Conservation (phyloP, 1,140 invertebrate genomes). For the Phocides pigmalion region DNA sequence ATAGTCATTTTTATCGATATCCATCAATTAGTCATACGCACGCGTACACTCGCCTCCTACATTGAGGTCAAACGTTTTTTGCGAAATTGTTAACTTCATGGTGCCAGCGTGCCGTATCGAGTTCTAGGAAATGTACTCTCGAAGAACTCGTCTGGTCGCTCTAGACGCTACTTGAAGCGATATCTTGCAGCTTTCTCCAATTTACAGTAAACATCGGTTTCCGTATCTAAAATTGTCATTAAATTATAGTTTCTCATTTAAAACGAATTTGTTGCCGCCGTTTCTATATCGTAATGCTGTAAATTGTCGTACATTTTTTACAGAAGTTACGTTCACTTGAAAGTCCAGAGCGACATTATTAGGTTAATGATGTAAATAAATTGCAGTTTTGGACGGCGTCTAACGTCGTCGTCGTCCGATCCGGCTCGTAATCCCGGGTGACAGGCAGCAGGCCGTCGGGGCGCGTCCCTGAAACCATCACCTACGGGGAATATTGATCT, state of each 20-base stretch:
- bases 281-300: background rate
- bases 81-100: conserved; percentile 40
- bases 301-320: conserved; percentile 34
- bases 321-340: conserved; percentile 36
- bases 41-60: conserved; percentile 5
- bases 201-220: conserved; percentile 24
- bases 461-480: conserved; percentile 64
- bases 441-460: conserved; percentile 43
- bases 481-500: conserved; percentile 80
- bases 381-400: conserved; percentile 29
- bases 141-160: conserved; percentile 50
- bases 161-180: conserved; percentile 37
- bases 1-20: background rate
- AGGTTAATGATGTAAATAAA: conserved; percentile 41
- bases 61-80: conserved; percentile 42
- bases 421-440: conserved; percentile 46
- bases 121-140: conserved; percentile 53
- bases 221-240: conserved; percentile 10
- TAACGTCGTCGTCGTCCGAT: conserved; percentile 31
- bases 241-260: conserved; percentile 11
- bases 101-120: conserved; percentile 47
- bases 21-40: conserved; percentile 2
- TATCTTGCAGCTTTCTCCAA: conserved; percentile 43
- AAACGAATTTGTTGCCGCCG: background rate
- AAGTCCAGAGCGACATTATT: conserved; percentile 34